Conservation (phyloP, 2,888 invertebrate genomes). For the Cataglyphis rosenhaueri region DNA sequence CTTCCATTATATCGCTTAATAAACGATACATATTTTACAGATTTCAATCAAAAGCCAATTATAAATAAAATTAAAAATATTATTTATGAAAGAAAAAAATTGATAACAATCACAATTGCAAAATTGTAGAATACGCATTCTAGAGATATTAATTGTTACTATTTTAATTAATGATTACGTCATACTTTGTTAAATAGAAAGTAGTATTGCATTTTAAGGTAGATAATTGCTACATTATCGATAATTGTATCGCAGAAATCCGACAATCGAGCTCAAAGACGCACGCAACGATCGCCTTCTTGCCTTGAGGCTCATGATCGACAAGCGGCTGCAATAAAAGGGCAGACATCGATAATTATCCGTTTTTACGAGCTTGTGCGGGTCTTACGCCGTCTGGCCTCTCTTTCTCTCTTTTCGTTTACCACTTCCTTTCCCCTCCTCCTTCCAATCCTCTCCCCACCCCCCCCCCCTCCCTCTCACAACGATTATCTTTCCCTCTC, state of each 20-base stretch:
- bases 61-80: background rate
- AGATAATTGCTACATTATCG: conserved; percentile 35
- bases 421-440: conserved; percentile 30
- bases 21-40: background rate
- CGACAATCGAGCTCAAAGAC: conserved; percentile 4
- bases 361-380: conserved; percentile 80
- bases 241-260: conserved; percentile 27
- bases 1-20: background rate
- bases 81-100: background rate
- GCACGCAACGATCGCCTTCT: conserved; percentile 55
- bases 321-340: conserved; percentile 79
- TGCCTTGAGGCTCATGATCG: conserved; percentile 68
- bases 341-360: conserved; percentile 82
- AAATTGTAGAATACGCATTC: background rate
- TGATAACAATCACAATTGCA: background rate
- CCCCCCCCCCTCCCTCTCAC: no score
- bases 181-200: background rate
- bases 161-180: conserved; percentile 25
- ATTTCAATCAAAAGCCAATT: background rate
- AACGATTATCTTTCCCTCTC: conserved; percentile 21
- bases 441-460: no score
- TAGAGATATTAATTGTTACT: background rate
- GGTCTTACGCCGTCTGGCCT: conserved; percentile 26
- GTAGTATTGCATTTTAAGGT: background rate
- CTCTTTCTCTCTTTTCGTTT: conserved; percentile 24